Conservation (phyloP, 2,113 vertebrate species). For the Neopipo cinnamomea region DNA sequence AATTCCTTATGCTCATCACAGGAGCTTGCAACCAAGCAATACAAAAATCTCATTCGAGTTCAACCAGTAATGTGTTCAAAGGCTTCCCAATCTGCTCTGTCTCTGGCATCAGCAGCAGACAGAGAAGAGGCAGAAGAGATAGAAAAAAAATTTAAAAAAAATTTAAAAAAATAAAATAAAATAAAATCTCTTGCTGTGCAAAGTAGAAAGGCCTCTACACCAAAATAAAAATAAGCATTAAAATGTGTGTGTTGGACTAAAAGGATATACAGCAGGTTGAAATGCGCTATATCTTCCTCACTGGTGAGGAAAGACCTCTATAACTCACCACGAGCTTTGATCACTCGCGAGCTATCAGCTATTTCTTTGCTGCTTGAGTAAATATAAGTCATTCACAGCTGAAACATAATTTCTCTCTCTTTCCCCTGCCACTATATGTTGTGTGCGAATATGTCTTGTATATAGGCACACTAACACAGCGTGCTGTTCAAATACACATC, state of each 20-base stretch:
- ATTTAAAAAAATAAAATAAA: neutral
- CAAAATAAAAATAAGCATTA: conserved; percentile 69
- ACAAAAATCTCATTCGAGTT: conserved; percentile 61
- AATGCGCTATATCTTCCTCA: conserved; percentile 40
- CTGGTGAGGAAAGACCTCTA: conserved; percentile 49
- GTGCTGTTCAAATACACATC: conserved; percentile 66
- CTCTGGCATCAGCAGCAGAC: conserved; percentile 60
- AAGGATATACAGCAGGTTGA: conserved; percentile 66
- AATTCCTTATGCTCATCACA: conserved; percentile 58
- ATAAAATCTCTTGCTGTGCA: neutral
- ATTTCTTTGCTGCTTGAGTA: conserved; percentile 49
- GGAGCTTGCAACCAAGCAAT: conserved; percentile 34
- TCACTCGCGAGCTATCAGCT: conserved; percentile 48
- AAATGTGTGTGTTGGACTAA: conserved; percentile 45
- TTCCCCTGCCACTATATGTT: conserved; percentile 58
- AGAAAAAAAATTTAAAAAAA: neutral
- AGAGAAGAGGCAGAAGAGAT: conserved; percentile 30
- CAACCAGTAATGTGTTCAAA: conserved; percentile 59
- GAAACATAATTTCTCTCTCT: conserved; percentile 58
- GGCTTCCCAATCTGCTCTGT: conserved; percentile 49
- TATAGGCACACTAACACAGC: conserved; percentile 60
- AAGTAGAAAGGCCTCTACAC: conserved; percentile 53
- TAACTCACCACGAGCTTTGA: conserved; percentile 44
- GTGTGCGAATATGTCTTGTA: conserved; percentile 16
- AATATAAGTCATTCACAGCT: conserved; percentile 63